phyloP scores from a whole-genome alignment of 2,888 invertebrate species.

The Sepiola atlantica region DNA sequence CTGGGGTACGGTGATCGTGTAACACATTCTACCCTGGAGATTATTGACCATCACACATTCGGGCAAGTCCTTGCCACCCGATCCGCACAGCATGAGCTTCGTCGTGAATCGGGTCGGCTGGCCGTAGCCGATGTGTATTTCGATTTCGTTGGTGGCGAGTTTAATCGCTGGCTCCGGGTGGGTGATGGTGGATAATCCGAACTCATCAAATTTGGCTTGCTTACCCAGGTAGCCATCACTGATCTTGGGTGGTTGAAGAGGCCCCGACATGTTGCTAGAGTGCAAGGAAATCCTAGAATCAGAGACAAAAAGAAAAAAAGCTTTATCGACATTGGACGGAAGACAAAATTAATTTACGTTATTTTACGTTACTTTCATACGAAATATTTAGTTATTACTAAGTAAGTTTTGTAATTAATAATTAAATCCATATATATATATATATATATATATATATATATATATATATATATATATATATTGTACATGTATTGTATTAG shows the following conservation, averaged over 20 bases:
- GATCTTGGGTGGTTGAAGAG: constrained; percentile 56
- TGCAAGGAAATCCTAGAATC: background rate
- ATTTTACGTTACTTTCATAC: no score
- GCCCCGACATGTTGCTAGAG: background rate
- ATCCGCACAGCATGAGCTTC: constrained; percentile 57
- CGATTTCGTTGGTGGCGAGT: constrained; percentile 59
- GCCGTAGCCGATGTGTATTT: constrained; percentile 60
- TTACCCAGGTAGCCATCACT: constrained; percentile 66
- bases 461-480: no score
- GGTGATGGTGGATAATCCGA: constrained; percentile 59
- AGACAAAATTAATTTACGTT: no score
- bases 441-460: no score
- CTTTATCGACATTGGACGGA: no score
- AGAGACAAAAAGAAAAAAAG: no score
- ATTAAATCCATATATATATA: no score
- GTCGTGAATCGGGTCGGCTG: constrained; percentile 59
- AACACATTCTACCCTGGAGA: constrained; percentile 60
- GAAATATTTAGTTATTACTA: no score
- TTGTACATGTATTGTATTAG: no score
- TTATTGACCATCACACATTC: constrained; percentile 61
- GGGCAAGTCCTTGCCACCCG: constrained; percentile 58
- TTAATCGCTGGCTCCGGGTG: constrained; percentile 64
- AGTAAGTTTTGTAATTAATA: no score
- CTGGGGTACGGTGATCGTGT: constrained; percentile 60
- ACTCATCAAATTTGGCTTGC: constrained; percentile 65